Percentiles rank a stretch among this genome's conserved stretches.
phyloP scores from a whole-genome alignment of 1,140 invertebrate species.

The Zaprionus camerounensis region DNA sequence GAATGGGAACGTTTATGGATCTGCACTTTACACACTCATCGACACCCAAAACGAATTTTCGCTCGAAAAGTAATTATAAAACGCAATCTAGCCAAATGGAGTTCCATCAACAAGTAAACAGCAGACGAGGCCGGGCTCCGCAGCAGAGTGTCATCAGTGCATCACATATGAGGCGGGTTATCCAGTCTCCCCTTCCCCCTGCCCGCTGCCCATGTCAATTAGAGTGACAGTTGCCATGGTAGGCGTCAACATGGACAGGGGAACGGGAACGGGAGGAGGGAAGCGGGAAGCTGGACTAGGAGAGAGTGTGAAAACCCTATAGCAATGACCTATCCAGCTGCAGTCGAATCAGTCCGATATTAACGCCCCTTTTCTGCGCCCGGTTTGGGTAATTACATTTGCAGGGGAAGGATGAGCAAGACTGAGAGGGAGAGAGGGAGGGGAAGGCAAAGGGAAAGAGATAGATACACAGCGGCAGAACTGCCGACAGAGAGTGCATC shows the following conservation, averaged over 20 bases:
- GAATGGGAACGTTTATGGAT: background rate
- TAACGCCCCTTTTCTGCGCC: constrained; percentile 44
- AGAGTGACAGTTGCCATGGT: constrained; percentile 66
- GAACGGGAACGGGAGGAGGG: background rate
- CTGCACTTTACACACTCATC: background rate
- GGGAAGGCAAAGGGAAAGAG: background rate
- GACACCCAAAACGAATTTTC: constrained; percentile 23
- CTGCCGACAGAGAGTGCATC: constrained; percentile 28
- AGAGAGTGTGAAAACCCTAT: constrained; percentile 29
- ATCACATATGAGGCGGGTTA: constrained; percentile 5
- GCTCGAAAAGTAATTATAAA: constrained; percentile 47
- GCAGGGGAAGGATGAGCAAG: background rate
- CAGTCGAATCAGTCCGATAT: constrained; percentile 16
- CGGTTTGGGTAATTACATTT: constrained; percentile 74
- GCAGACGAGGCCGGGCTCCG: background rate
- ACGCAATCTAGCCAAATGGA: constrained; percentile 42
- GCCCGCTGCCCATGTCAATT: constrained; percentile 57
- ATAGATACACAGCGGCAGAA: background rate
- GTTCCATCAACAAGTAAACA: constrained; percentile 34
- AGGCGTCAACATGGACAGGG: constrained; percentile 17
- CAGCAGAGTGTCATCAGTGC: constrained; percentile 10
- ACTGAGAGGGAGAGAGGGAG: background rate
- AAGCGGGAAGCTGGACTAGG: background rate
- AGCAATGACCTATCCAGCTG: constrained; percentile 26
- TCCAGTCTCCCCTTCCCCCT: background rate